These are phyloP conservation scores for Polypterus bichir DNA, from an alignment of 2,113 vertebrate genomes.

Conservation along the genomic window DNA sequence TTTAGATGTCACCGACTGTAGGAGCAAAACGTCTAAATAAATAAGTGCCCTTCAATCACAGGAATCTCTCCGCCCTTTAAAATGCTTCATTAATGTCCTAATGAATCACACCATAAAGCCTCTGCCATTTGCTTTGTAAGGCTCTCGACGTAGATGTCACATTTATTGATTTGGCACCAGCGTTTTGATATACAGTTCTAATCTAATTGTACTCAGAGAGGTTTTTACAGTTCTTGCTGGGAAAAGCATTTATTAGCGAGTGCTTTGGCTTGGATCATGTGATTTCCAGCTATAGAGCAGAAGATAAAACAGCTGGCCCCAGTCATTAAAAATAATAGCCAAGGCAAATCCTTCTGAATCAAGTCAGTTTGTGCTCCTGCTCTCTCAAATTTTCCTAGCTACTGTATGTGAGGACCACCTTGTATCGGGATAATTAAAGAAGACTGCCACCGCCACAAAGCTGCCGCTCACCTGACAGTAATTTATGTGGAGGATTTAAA, in stretches of 20 bases:
- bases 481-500: too few relatives aligned
- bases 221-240: constrained; percentile 36
- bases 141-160: constrained; percentile 33
- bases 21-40: constrained; percentile 20
- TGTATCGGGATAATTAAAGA: too few relatives aligned
- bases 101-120: constrained; percentile 47
- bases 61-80: constrained; percentile 30
- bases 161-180: constrained; percentile 41
- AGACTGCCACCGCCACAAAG: too few relatives aligned
- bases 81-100: constrained; percentile 53
- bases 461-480: too few relatives aligned
- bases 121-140: constrained; percentile 22
- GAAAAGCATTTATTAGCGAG: constrained; percentile 35
- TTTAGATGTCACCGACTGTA: constrained; percentile 14
- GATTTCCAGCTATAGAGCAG: constrained; percentile 19
- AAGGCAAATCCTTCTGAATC: not conserved
- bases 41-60: constrained; percentile 39
- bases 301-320: constrained; percentile 20
- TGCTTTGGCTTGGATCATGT: constrained; percentile 24
- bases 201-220: constrained; percentile 46
- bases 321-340: constrained; percentile 30
- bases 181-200: constrained; percentile 43
- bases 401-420: too few relatives aligned
- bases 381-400: not conserved
- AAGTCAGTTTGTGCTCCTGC: not conserved